A percentile compares a stretch with the other conserved stretches of the same genome.
Conservation (phyloP, 1,140 invertebrate species). For the Propsilocerus akamusi region DNA sequence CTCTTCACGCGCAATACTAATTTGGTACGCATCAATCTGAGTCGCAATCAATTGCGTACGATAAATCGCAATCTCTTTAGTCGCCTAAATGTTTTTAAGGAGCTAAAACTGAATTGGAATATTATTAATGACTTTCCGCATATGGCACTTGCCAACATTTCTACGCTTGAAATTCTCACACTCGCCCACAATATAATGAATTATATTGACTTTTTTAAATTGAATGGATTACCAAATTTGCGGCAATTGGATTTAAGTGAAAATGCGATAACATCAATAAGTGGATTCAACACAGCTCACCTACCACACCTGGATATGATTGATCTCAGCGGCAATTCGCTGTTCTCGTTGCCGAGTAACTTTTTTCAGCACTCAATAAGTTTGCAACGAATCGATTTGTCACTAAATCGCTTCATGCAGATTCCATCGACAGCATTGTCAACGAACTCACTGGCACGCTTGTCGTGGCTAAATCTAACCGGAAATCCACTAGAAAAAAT, state of each 20-base stretch:
- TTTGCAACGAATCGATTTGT: conserved; percentile 56
- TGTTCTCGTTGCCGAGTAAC: conserved; percentile 60
- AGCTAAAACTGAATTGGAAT: conserved; percentile 54
- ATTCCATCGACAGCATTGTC: conserved; percentile 64
- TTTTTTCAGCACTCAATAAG: conserved; percentile 54
- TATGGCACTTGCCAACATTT: conserved; percentile 48
- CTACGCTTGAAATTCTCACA: conserved; percentile 50
- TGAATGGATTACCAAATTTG: conserved; percentile 51
- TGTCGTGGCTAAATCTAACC: conserved; percentile 61
- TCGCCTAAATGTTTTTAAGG: conserved; percentile 47
- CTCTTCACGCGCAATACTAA: conserved; percentile 58
- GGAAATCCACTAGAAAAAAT: conserved; percentile 58
- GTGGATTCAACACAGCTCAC: conserved; percentile 55
- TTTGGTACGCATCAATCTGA: conserved; percentile 48
- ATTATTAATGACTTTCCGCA: conserved; percentile 55
- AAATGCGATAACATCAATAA: conserved; percentile 54
- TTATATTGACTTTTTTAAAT: conserved; percentile 53
- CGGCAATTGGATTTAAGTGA: conserved; percentile 51
- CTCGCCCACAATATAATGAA: conserved; percentile 50
- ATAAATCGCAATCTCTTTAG: conserved; percentile 47
- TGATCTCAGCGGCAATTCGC: conserved; percentile 52
- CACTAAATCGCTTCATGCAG: conserved; percentile 60
- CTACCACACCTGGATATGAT: conserved; percentile 48
- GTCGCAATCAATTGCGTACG: conserved; percentile 40
- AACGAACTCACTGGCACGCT: conserved; percentile 45